Evolutionary conservation across 2,888 invertebrate species (phyloP).

Genomic region (Ecliptopera silaceata): DNA sequence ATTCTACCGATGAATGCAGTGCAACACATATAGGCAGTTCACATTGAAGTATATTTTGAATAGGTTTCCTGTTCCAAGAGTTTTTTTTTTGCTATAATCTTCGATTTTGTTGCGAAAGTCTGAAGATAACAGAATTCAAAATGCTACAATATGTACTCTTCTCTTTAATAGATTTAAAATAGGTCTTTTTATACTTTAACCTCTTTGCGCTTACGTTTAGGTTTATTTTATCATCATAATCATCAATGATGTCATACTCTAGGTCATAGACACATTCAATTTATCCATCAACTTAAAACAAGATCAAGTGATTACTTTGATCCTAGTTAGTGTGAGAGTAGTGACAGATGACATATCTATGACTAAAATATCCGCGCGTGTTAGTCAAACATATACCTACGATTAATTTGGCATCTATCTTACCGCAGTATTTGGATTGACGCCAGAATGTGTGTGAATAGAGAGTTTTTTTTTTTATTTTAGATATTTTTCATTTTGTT

Average conservation of each 20-base stretch:
- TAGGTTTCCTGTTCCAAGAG: neutral
- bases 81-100: neutral
- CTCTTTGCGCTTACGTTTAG: neutral
- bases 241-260: constrained; percentile 12
- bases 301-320: constrained; percentile 21
- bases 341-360: constrained; percentile 11
- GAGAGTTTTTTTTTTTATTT: neutral
- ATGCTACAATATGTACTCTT: too few relatives aligned
- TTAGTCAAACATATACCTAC: constrained; percentile 4
- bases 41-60: neutral
- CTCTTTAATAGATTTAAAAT: too few relatives aligned
- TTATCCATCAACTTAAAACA: constrained; percentile 7
- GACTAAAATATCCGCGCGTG: constrained; percentile 9
- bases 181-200: too few relatives aligned
- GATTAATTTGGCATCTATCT: constrained; percentile 18
- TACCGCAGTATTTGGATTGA: constrained; percentile 9
- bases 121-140: too few relatives aligned
- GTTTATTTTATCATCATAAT: neutral
- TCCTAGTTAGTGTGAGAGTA: constrained; percentile 13
- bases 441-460: constrained; percentile 1
- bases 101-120: neutral
- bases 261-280: constrained; percentile 16
- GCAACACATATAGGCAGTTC: constrained; percentile 9
- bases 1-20: constrained; percentile 33
- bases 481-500: neutral